Evolutionary conservation across 2,113 vertebrate species (phyloP), one percentile per base, ranked within the genome.

Genomic region (Bubo blakistoni): DNA sequence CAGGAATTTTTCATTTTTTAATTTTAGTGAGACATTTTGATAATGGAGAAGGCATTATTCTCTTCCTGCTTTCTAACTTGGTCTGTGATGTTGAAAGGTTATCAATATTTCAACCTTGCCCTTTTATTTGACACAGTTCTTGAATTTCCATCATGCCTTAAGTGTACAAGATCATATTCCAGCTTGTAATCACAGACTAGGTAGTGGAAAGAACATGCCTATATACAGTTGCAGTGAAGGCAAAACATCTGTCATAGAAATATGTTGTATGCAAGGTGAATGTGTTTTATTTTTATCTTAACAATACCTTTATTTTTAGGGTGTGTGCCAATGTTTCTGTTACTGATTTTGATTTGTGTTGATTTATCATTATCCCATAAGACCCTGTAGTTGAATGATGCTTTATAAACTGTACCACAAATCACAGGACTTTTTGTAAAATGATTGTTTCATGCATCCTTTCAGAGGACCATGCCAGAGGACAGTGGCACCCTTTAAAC

Each of bases 41-140:
- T 55, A 77, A 46, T 36, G 21, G 21, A 58, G 36, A 40, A 57
- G 11, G 9, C 24, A 47, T 62, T 63, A 67, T 55, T 85, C 18
- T 81, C 32, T 77, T 94, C 34, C 14, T 76, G 55, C 30, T 87
- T 81, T 80, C 46, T 36, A 22, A 27, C 70, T 71, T 54, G 61
- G 21, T 42, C 81, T 82, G 70, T 20, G 38, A 57, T 65, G 42
- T 54, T 44, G 42, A 84, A 93, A 83, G 32, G 62, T 92, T 88
- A 85, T 88, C 73, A 82, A 24, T 76, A 90, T 94, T 95, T 94
- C 81, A 94, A 66, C 74, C 47, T 80, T 61, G 62, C 20, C 36
- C 72, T 51, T 92, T 95, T 84, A 81, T 95, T 82, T 93, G 90
- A 86, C 85, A 90, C 13, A 74, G 79, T 70, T 96, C 92, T 93